Percentiles rank a stretch among this genome's conserved stretches.
phyloP scores from a whole-genome alignment of 2,113 vertebrate species.

The Atractosteus spatula region DNA sequence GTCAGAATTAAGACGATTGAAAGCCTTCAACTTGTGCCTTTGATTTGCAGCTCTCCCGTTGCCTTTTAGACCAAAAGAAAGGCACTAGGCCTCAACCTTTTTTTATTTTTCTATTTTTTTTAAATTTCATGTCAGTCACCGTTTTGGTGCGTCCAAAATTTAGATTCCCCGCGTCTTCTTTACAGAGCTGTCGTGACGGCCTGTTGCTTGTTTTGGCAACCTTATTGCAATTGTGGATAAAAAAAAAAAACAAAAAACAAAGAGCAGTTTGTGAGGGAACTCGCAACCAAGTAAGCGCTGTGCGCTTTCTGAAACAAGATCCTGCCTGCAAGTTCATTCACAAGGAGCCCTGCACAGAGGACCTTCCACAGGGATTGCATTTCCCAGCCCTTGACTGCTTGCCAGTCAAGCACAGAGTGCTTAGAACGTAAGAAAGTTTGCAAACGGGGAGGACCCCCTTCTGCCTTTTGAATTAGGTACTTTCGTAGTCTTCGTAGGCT shows the following conservation, averaged over 20 bases:
- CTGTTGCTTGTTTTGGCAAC: slow-evolving; percentile 45
- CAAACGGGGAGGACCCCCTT: no score
- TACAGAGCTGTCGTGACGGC: slow-evolving; percentile 37
- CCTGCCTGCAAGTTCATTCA: slow-evolving; percentile 60
- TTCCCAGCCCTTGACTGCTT: slow-evolving; percentile 40
- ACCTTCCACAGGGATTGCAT: slow-evolving; percentile 38
- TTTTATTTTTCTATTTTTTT: no score
- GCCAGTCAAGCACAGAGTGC: not conserved
- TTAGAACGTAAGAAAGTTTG: no score
- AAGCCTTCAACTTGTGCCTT: no score
- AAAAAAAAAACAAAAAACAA: slow-evolving; percentile 55
- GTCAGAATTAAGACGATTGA: no score
- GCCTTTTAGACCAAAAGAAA: no score
- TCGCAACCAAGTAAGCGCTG: slow-evolving; percentile 71
- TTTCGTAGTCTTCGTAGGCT: no score
- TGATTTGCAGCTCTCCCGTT: no score
- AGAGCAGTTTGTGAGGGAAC: slow-evolving; percentile 75
- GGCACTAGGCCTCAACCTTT: no score
- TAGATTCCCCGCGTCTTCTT: slow-evolving; percentile 17
- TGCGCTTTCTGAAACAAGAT: slow-evolving; percentile 60
- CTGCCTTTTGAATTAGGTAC: no score
- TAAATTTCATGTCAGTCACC: no score
- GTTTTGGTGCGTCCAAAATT: no score
- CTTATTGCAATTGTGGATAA: slow-evolving; percentile 65
- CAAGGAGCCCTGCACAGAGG: slow-evolving; percentile 37